phyloP scores from a whole-genome alignment of 2,113 vertebrate genomes.

The Hirundichthys speculiger region DNA sequence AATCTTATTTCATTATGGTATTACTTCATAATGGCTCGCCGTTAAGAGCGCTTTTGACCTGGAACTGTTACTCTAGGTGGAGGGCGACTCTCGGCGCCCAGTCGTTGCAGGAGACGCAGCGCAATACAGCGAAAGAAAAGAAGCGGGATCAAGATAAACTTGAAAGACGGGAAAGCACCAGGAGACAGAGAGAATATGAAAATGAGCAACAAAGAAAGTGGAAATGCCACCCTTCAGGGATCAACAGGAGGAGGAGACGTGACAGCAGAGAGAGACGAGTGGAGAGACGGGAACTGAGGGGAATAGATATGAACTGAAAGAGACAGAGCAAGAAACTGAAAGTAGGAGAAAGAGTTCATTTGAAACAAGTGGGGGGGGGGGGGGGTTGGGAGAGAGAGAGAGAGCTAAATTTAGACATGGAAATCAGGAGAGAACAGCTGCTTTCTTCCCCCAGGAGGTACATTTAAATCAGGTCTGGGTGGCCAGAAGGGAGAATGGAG shows the following conservation, averaged over 20 bases:
- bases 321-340: constrained; percentile 51
- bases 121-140: constrained; percentile 38
- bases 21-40: constrained; percentile 54
- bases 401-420: constrained; percentile 78
- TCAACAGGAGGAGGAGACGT: constrained; percentile 52
- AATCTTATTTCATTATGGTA: constrained; percentile 54
- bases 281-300: constrained; percentile 40
- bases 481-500: constrained; percentile 65
- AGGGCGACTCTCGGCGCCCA: constrained; percentile 66
- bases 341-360: constrained; percentile 64
- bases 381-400: constrained; percentile 59
- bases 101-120: constrained; percentile 33
- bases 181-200: constrained; percentile 62
- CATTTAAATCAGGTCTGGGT: constrained; percentile 79
- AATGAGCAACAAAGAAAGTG: constrained; percentile 67
- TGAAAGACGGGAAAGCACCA: constrained; percentile 31
- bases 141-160: constrained; percentile 55
- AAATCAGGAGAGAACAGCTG: constrained; percentile 78
- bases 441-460: constrained; percentile 73
- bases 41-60: constrained; percentile 26
- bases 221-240: constrained; percentile 70
- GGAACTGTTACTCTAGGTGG: constrained; percentile 64
- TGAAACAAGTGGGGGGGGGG: too few relatives aligned
- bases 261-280: constrained; percentile 29
- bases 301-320: constrained; percentile 61